Evolutionary conservation across 2,888 invertebrate species (phyloP).

Genomic region (Bedellia somnulentella): DNA sequence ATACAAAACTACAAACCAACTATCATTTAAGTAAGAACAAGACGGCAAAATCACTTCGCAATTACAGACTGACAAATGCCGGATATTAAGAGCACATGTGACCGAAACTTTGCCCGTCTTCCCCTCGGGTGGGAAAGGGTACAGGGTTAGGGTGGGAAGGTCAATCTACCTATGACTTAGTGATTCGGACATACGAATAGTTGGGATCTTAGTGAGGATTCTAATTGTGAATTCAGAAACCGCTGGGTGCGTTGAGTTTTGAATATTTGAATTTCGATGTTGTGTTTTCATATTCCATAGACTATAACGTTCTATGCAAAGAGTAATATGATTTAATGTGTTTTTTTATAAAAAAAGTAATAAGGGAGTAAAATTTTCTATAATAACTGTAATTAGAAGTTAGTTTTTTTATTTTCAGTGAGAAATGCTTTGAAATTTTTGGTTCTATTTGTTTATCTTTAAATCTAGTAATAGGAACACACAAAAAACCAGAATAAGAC

Average conservation of each 20-base stretch:
- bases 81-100: constrained; percentile 57
- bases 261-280: too few relatives aligned
- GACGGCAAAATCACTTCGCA: constrained; percentile 49
- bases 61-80: constrained; percentile 59
- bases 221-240: constrained; percentile 5
- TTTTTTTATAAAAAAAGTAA: too few relatives aligned
- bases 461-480: too few relatives aligned
- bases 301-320: not conserved
- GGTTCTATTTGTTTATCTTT: too few relatives aligned
- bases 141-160: constrained; percentile 3
- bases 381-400: too few relatives aligned
- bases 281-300: too few relatives aligned
- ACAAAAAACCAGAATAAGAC: too few relatives aligned
- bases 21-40: constrained; percentile 40
- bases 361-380: too few relatives aligned
- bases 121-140: not conserved
- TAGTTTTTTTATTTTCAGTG: too few relatives aligned
- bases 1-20: constrained; percentile 22
- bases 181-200: constrained; percentile 4
- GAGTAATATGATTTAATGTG: not conserved
- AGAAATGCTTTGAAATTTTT: too few relatives aligned
- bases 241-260: too few relatives aligned
- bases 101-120: constrained; percentile 20
- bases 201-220: constrained; percentile 6
- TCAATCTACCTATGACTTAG: constrained; percentile 3